Conservation (phyloP, 2,888 invertebrate genomes). For the Perizoma affinitatum region DNA sequence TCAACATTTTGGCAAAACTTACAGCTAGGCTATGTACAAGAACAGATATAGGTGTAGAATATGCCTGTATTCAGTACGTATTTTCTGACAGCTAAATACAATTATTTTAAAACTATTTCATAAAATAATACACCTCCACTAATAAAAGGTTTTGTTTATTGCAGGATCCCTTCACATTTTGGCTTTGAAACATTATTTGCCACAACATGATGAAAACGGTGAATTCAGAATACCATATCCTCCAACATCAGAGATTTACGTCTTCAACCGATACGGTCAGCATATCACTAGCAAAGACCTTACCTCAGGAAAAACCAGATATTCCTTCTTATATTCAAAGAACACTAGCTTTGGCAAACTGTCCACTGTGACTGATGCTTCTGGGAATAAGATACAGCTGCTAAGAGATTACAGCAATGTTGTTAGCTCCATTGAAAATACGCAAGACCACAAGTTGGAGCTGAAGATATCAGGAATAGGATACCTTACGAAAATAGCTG, state of each 20-base stretch:
- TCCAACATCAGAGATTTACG: slow-evolving; percentile 96
- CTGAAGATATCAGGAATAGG: slow-evolving; percentile 96
- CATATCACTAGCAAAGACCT: slow-evolving; percentile 97
- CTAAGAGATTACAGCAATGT: slow-evolving; percentile 95
- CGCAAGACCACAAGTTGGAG: slow-evolving; percentile 96
- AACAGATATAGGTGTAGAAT: too few species aligned
- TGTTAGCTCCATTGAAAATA: slow-evolving; percentile 97
- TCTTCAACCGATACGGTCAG: slow-evolving; percentile 97
- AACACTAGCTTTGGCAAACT: slow-evolving; percentile 97
- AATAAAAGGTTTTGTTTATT: slow-evolving; percentile 40
- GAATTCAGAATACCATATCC: slow-evolving; percentile 97
- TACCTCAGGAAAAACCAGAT: slow-evolving; percentile 96
- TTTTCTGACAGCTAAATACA: too few species aligned
- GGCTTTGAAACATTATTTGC: slow-evolving; percentile 93
- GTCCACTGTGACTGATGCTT: slow-evolving; percentile 96
- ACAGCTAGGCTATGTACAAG: too few species aligned
- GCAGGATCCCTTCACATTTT: slow-evolving; percentile 91
- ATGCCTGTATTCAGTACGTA: too few species aligned
- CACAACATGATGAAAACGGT: slow-evolving; percentile 93
- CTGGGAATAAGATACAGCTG: slow-evolving; percentile 96
- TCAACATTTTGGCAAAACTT: too few species aligned
- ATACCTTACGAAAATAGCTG: slow-evolving; percentile 93
- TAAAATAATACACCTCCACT: neutral
- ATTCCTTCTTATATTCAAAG: slow-evolving; percentile 98
- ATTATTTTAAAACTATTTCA: too few species aligned